Percentiles rank a stretch among this genome's conserved stretches.
Conservation (phyloP, 2,888 invertebrate species). For the Embidobia sp. region DNA sequence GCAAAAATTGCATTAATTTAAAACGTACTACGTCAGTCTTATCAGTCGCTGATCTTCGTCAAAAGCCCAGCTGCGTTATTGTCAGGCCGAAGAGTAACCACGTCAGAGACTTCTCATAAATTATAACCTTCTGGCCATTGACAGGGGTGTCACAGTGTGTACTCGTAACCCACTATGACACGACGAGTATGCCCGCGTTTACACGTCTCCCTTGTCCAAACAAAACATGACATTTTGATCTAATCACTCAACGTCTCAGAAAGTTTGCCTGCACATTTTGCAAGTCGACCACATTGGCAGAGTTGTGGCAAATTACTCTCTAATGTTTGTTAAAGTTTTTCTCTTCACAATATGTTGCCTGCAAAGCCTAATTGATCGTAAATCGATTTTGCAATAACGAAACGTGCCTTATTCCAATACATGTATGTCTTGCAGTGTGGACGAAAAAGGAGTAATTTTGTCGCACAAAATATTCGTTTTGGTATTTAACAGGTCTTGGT, state of each 20-base stretch:
- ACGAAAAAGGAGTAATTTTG: too few species aligned
- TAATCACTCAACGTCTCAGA: slow-evolving; percentile 32
- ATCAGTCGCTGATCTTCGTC: slow-evolving; percentile 8
- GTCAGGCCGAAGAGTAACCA: slow-evolving; percentile 8
- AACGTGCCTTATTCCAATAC: too few species aligned
- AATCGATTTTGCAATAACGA: too few species aligned
- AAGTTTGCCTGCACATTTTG: slow-evolving; percentile 2
- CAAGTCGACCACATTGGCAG: not conserved
- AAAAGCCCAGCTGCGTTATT: slow-evolving; percentile 13
- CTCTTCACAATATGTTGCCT: too few species aligned
- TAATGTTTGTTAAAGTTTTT: too few species aligned
- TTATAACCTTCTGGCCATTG: slow-evolving; percentile 26
- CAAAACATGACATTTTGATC: slow-evolving; percentile 21
- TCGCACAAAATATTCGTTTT: not conserved
- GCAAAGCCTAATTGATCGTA: too few species aligned
- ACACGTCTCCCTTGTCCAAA: slow-evolving; percentile 30
- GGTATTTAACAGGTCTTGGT: not conserved
- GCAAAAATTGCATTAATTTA: slow-evolving; percentile 45
- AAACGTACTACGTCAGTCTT: slow-evolving; percentile 3
- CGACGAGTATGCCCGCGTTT: slow-evolving; percentile 6
- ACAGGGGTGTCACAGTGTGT: slow-evolving; percentile 23
- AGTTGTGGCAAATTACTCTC: too few species aligned
- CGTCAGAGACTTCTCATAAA: slow-evolving; percentile 31
- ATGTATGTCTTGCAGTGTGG: too few species aligned
- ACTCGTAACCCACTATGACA: too few species aligned